A percentile compares a stretch with the other conserved stretches of the same genome.
These are phyloP conservation scores for Andrena bucephala DNA, from an alignment of 2,888 invertebrate genomes.

Conservation along the genomic window DNA sequence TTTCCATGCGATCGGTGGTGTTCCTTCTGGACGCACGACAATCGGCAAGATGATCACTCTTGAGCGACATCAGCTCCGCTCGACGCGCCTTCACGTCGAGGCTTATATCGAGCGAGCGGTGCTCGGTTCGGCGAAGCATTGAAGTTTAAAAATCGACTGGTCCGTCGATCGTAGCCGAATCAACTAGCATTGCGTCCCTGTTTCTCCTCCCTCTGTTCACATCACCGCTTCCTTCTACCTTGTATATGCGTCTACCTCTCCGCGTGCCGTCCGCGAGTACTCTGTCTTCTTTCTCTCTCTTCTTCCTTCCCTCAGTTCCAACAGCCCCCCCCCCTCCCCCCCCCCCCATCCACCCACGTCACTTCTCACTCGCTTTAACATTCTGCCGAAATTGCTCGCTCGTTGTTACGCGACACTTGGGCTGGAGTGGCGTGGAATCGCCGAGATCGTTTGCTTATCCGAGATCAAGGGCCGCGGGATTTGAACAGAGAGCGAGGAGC, in stretches of 20 bases:
- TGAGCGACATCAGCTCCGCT: neutral
- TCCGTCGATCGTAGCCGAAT: no score
- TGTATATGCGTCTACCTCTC: neutral
- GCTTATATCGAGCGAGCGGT: no score
- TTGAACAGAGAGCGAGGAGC: neutral
- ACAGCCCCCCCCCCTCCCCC: no score
- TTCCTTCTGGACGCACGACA: neutral
- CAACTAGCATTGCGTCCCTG: no score
- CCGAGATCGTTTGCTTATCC: constrained; percentile 24
- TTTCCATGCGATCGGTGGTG: neutral
- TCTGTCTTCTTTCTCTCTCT: neutral
- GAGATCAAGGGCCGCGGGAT: neutral
- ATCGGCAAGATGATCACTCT: neutral
- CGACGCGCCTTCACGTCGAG: neutral
- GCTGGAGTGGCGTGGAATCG: constrained; percentile 70
- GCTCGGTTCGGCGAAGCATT: neutral
- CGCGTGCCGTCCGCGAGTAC: neutral
- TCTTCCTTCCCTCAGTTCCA: neutral
- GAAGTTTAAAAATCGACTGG: no score
- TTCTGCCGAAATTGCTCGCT: constrained; percentile 4
- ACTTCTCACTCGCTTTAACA: neutral
- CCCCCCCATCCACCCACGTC: no score
- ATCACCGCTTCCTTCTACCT: neutral
- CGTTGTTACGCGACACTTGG: constrained; percentile 46
- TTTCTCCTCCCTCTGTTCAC: neutral